These are phyloP conservation scores for Galaxias olidus DNA, from an alignment of 2,797 vertebrate genomes.

Conservation along the genomic window DNA sequence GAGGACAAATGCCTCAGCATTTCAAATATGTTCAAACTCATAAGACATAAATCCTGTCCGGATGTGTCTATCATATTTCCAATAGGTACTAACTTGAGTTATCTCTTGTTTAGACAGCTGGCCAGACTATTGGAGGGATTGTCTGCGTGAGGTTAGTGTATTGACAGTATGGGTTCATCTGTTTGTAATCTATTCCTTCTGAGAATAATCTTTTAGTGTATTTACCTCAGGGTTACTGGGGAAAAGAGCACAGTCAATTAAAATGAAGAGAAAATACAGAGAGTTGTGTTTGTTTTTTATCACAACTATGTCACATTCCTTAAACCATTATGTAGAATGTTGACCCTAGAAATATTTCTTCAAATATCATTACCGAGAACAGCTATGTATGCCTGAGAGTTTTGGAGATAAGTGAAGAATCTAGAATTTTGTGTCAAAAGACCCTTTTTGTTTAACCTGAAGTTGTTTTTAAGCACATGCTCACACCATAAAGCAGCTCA, in stretches of 20 bases:
- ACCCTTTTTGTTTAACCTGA: not conserved
- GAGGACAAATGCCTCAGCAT: slow-evolving; percentile 17
- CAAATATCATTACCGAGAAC: too few species aligned
- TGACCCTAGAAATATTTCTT: too few species aligned
- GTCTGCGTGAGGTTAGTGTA: slow-evolving; percentile 49
- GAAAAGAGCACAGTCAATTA: slow-evolving; percentile 52
- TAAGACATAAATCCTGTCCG: slow-evolving; percentile 32
- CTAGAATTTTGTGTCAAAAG: not conserved
- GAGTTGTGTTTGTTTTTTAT: too few species aligned
- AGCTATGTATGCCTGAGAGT: too few species aligned
- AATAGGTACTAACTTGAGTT: slow-evolving; percentile 48
- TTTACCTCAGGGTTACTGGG: slow-evolving; percentile 46
- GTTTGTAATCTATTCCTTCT: slow-evolving; percentile 43
- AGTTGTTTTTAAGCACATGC: not conserved
- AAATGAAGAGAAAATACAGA: not conserved
- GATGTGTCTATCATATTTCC: slow-evolving; percentile 38
- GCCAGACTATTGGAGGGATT: slow-evolving; percentile 41
- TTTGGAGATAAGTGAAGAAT: not conserved
- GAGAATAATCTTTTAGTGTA: slow-evolving; percentile 40
- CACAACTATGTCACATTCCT: too few species aligned
- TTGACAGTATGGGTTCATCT: slow-evolving; percentile 52
- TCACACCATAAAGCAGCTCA: slow-evolving; percentile 1
- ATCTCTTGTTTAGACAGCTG: slow-evolving; percentile 69
- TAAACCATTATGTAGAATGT: too few species aligned
- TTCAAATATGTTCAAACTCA: slow-evolving; percentile 42